phyloP scores from a whole-genome alignment of 1,140 invertebrate species.

The Teleogryllus occipitalis region DNA sequence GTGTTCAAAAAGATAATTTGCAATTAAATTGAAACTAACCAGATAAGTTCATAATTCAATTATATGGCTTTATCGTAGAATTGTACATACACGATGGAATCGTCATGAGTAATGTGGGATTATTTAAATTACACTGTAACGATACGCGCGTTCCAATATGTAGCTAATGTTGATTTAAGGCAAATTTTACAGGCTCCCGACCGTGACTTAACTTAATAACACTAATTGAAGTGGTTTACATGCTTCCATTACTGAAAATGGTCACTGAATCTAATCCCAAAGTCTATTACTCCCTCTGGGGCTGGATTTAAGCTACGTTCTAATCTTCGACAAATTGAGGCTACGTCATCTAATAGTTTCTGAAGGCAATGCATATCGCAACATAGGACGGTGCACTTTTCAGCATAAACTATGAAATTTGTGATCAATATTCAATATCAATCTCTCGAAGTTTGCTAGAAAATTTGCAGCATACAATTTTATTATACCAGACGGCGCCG shows the following conservation, averaged over 20 bases:
- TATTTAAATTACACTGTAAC: not conserved
- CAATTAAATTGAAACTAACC: not conserved
- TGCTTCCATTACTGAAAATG: not conserved
- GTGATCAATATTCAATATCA: not conserved
- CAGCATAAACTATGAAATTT: not conserved
- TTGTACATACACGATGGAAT: not conserved
- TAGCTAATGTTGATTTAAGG: not conserved
- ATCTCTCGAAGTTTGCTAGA: not conserved
- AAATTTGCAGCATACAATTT: no score
- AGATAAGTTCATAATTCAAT: not conserved
- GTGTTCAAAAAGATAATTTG: not conserved
- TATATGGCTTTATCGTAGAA: not conserved
- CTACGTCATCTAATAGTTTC: not conserved
- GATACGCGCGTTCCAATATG: not conserved
- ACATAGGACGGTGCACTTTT: not conserved
- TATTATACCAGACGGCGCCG: not conserved
- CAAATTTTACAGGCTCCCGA: not conserved
- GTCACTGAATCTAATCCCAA: not conserved
- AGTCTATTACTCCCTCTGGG: not conserved
- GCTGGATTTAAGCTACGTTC: not conserved
- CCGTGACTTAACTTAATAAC: not conserved
- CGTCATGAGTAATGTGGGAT: not conserved
- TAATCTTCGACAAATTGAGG: not conserved
- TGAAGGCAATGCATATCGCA: not conserved
- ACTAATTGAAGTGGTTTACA: not conserved